Conservation (phyloP, 23 tunicate species). For the Oikopleura albicans region DNA sequence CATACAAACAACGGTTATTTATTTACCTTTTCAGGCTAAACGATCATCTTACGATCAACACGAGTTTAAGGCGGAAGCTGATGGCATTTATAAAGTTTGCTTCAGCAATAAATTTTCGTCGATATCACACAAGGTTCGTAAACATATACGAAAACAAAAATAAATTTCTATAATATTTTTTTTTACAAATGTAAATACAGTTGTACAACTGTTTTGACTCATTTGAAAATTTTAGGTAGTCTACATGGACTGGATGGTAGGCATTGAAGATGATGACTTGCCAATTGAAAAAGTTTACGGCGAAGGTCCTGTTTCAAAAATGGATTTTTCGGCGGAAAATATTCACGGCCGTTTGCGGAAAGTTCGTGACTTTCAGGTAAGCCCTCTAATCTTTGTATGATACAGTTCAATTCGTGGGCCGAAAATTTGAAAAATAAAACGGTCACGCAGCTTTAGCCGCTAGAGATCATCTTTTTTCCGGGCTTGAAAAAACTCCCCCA, state of each 20-base stretch:
- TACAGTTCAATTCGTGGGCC: too few relatives aligned
- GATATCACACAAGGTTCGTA: conserved; percentile 5
- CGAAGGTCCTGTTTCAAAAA: not conserved
- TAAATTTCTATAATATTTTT: too few relatives aligned
- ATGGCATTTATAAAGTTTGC: not conserved
- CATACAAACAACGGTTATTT: too few relatives aligned
- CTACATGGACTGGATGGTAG: not conserved
- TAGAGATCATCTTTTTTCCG: too few relatives aligned
- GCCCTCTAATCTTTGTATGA: too few relatives aligned
- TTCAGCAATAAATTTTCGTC: conserved; percentile 13
- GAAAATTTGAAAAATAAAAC: too few relatives aligned
- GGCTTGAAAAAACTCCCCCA: too few relatives aligned
- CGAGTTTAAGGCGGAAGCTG: not conserved
- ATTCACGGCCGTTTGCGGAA: not conserved
- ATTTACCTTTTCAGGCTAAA: not conserved
- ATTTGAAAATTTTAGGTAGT: not conserved
- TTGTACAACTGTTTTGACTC: too few relatives aligned
- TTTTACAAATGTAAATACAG: too few relatives aligned
- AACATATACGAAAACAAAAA: not conserved
- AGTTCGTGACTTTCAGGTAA: conserved; percentile 12
- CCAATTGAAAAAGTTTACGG: not conserved
- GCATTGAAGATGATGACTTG: not conserved
- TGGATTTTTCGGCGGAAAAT: not conserved
- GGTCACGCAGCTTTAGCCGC: too few relatives aligned
- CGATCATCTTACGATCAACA: conserved; percentile 3